Percentiles rank a stretch among this genome's conserved stretches.
These are phyloP conservation scores for Cistogaster globosa DNA, from an alignment of 2,888 invertebrate genomes.

Conservation along the genomic window DNA sequence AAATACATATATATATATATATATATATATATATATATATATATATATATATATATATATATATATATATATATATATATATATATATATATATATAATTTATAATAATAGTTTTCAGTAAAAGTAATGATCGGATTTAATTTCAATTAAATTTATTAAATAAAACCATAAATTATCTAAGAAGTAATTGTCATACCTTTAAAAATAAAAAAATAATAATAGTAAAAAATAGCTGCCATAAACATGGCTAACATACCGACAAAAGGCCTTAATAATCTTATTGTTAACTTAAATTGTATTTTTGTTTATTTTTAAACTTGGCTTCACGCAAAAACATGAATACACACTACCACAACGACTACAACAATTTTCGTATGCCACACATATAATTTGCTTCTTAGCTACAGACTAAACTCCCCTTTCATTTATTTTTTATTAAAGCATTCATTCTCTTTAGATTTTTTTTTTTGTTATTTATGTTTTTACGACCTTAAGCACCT, in stretches of 20 bases:
- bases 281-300: slow-evolving; percentile 26
- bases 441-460: neutral
- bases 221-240: neutral
- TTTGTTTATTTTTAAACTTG: slow-evolving; percentile 24
- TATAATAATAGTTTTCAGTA: too few relatives aligned
- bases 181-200: too few relatives aligned
- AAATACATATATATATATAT: too few relatives aligned
- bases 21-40: too few relatives aligned
- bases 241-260: slow-evolving; percentile 31
- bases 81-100: too few relatives aligned
- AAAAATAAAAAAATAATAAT: neutral
- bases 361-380: neutral
- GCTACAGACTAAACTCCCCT: slow-evolving; percentile 37
- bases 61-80: too few relatives aligned
- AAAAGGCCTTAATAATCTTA: slow-evolving; percentile 52
- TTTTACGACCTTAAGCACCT: slow-evolving; percentile 59
- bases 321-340: slow-evolving; percentile 20
- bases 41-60: too few relatives aligned
- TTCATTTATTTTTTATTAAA: slow-evolving; percentile 12
- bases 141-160: slow-evolving; percentile 3
- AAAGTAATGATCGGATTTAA: neutral
- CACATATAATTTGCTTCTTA: neutral
- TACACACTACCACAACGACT: neutral
- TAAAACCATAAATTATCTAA: neutral
- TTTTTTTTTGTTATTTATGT: neutral